Percentiles rank a stretch among this genome's conserved stretches.
phyloP scores from a whole-genome alignment of 1,140 invertebrate genomes.

The Gryllus bimaculatus region DNA sequence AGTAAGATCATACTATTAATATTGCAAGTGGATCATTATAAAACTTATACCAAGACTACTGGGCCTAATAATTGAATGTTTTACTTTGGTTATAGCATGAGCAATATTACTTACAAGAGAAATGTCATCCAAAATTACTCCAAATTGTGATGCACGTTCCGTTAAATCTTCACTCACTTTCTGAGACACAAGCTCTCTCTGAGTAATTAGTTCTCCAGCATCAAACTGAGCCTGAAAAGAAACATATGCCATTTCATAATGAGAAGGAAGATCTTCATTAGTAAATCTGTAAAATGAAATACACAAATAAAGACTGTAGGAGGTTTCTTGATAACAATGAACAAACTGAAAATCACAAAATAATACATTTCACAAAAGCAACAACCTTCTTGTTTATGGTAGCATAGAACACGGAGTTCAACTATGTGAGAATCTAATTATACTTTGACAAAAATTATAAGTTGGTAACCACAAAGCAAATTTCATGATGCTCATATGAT shows the following conservation, averaged over 20 bases:
- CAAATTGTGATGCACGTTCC: conserved; percentile 89
- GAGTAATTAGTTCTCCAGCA: conserved; percentile 97
- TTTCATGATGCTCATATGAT: no score
- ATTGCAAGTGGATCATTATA: no score
- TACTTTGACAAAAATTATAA: no score
- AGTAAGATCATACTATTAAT: no score
- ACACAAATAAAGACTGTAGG: neutral
- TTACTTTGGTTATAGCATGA: neutral
- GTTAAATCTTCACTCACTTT: conserved; percentile 89
- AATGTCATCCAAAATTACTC: conserved; percentile 96
- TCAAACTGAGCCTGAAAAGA: conserved; percentile 81
- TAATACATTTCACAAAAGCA: no score
- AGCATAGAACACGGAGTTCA: no score
- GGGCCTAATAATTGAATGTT: neutral
- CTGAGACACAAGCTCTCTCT: conserved; percentile 94
- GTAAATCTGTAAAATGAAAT: neutral
- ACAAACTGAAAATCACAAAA: no score
- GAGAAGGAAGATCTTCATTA: neutral
- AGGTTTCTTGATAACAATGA: no score
- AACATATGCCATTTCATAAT: neutral
- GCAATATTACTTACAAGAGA: conserved; percentile 63
- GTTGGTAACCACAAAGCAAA: no score
- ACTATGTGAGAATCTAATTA: no score
- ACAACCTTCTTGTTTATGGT: no score
- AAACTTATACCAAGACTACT: neutral